These are phyloP conservation scores for Lucifuga dentata DNA, from an alignment of 2,113 vertebrate species.

Conservation along the genomic window DNA sequence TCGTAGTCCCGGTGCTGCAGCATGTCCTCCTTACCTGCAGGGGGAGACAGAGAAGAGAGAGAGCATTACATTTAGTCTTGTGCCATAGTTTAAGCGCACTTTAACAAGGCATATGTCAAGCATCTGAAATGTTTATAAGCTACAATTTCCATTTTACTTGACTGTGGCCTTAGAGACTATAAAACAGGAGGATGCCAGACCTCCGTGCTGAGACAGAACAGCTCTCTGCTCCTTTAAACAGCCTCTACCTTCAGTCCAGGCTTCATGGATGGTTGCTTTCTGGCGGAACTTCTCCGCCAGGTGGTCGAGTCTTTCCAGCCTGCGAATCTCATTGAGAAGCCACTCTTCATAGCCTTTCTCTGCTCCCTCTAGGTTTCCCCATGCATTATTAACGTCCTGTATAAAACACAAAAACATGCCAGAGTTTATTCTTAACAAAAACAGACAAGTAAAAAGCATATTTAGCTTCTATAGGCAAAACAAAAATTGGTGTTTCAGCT, in stretches of 20 bases:
- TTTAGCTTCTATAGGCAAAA: no score
- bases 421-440: no score
- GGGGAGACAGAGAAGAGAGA: constrained; percentile 26
- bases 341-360: constrained; percentile 99
- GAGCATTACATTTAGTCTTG: background rate
- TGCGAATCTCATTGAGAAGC: constrained; percentile 97
- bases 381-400: constrained; percentile 96
- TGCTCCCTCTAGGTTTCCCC: constrained; percentile 94
- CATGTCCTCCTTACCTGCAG: constrained; percentile 94
- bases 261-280: constrained; percentile 97
- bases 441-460: no score
- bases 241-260: constrained; percentile 94
- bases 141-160: background rate
- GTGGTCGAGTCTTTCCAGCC: constrained; percentile 97
- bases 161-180: background rate
- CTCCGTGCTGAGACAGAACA: background rate
- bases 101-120: no score
- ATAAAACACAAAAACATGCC: background rate
- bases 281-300: constrained; percentile 98
- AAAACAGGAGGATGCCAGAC: background rate
- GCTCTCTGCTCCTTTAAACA: background rate
- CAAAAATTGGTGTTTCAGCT: no score
- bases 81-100: no score
- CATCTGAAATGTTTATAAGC: background rate
- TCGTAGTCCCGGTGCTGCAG: constrained; percentile 93